A percentile compares a stretch with the other conserved stretches of the same genome.
phyloP scores from a whole-genome alignment of 1,140 invertebrate species.

The Ooceraea biroi region DNA sequence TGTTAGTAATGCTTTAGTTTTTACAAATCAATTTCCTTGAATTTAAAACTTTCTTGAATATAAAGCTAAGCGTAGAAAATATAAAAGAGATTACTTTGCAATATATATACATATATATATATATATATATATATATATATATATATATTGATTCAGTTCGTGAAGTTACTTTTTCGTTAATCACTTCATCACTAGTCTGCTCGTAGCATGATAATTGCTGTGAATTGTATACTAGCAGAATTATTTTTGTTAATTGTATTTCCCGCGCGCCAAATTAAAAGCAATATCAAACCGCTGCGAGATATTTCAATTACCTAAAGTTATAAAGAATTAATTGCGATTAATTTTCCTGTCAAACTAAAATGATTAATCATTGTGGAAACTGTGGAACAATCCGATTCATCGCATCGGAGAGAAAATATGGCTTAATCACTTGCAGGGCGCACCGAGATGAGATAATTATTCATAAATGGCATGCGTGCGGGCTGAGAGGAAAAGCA shows the following conservation, averaged over 20 bases:
- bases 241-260: slow-evolving; percentile 16
- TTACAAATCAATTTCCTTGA: no score
- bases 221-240: neutral
- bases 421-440: slow-evolving; percentile 31
- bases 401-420: slow-evolving; percentile 4
- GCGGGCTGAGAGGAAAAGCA: neutral
- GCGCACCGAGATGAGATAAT: slow-evolving; percentile 20
- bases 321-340: slow-evolving; percentile 48
- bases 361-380: slow-evolving; percentile 33
- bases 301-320: slow-evolving; percentile 38
- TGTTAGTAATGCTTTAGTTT: no score
- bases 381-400: slow-evolving; percentile 15
- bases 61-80: no score
- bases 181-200: no score
- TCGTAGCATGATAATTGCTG: no score
- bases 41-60: no score
- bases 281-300: neutral
- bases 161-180: no score
- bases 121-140: no score
- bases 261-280: neutral
- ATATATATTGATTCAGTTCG: no score
- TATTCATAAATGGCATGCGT: slow-evolving; percentile 10
- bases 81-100: no score
- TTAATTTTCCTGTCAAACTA: slow-evolving; percentile 43
- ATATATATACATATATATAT: no score